phyloP scores from a whole-genome alignment of 2,797 vertebrate species.

The Gambelia wislizenii region DNA sequence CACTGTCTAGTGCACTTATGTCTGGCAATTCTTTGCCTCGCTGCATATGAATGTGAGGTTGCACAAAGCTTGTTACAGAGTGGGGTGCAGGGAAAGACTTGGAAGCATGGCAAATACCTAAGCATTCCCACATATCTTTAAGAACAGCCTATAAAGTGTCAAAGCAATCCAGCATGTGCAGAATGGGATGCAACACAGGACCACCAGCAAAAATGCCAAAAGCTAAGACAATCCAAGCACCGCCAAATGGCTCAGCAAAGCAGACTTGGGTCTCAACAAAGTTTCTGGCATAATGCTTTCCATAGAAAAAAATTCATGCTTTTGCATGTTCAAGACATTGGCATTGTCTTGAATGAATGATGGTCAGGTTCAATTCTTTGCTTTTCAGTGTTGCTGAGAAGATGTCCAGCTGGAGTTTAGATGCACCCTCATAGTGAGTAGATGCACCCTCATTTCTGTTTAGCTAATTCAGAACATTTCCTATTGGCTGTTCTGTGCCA shows the following conservation, averaged over 20 bases:
- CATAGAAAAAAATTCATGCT: background rate
- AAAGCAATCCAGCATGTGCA: background rate
- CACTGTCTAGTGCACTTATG: constrained; percentile 20
- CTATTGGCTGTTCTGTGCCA: background rate
- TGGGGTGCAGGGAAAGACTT: background rate
- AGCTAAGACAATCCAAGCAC: background rate
- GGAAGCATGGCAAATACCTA: background rate
- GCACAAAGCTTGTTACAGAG: background rate
- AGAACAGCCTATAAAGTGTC: background rate
- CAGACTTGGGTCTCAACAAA: background rate
- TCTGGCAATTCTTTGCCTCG: constrained; percentile 18
- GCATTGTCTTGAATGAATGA: too few species aligned
- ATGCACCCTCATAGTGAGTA: background rate
- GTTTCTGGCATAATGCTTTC: background rate
- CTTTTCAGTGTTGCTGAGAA: background rate
- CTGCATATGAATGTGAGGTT: background rate
- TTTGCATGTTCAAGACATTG: too few species aligned
- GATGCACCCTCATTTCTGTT: background rate
- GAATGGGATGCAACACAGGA: background rate
- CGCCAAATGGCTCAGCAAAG: background rate
- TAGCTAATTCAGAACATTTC: background rate
- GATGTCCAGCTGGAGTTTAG: background rate
- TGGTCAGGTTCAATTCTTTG: background rate
- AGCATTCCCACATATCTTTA: background rate
- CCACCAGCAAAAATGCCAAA: background rate